Conservation (phyloP, 2,797 vertebrate species). For the Tamandua tetradactyla region DNA sequence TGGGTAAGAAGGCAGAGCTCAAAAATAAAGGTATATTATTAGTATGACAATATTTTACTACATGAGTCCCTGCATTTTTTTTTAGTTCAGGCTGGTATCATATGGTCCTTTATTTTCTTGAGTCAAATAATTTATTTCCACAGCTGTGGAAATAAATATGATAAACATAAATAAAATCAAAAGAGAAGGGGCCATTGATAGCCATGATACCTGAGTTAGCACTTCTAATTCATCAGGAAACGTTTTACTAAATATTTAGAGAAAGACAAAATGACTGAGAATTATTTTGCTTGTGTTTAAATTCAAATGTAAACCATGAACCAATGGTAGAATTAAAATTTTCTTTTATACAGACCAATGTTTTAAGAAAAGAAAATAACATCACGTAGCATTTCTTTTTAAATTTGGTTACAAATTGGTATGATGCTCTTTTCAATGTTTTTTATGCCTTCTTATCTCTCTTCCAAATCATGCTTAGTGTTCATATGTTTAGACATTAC, state of each 20-base stretch:
- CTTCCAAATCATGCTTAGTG: not conserved
- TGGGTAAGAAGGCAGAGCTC: not conserved
- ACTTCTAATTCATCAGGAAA: not conserved
- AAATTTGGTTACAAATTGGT: not conserved
- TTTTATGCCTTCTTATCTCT: not conserved
- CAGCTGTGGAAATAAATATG: not conserved
- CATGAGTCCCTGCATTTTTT: not conserved
- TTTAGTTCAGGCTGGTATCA: not conserved
- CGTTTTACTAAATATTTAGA: not conserved
- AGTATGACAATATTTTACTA: not conserved
- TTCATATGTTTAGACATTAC: not conserved
- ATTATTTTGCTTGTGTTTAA: not conserved
- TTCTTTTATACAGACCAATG: not conserved
- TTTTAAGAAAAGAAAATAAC: not conserved
- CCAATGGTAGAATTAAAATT: not conserved
- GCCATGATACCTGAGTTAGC: not conserved
- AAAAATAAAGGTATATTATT: not conserved
- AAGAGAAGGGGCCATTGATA: not conserved
- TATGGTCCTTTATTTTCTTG: conserved; percentile 40
- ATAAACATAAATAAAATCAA: not conserved
- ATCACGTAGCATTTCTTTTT: not conserved
- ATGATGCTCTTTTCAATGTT: not conserved
- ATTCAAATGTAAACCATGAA: not conserved
- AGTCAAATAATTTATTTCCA: conserved; percentile 8
- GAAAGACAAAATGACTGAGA: not conserved